Evolutionary conservation across 1,140 invertebrate genomes (phyloP), one percentile per base, ranked within the genome.

Genomic region (Drosophila tsacasi): DNA sequence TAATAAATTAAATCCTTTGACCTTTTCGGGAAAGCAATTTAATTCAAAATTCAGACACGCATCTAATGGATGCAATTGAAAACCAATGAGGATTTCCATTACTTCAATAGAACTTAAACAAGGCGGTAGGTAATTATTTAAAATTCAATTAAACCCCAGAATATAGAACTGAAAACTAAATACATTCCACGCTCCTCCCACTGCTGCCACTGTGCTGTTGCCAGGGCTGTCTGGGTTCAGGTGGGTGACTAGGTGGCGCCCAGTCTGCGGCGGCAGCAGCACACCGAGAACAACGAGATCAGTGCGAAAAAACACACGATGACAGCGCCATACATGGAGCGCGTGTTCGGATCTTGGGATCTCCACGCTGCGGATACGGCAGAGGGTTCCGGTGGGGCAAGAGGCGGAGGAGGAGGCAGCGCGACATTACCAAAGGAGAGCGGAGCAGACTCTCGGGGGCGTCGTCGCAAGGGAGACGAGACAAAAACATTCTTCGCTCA

Each of bases 401-500:
- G 39, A 42, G 23, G 27, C 47, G 37, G n/a, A 55, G 32, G 32
- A 49, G 27, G 27, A 47, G 37, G 21, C n/a, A 12, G 10, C 8
- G 50, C 27, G 30, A 37, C 52, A 37, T 37, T 32, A 37, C 32
- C 52, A 35, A 35, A 15, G 50, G 6, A 35, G 50, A 65, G 23
- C 21, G 57, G n/a, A 23, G 40, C 62, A 19, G 60, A 44, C 21
- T 42, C 30, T 12, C 25, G 19, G 58, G 27, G 59, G 49, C 19
- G 54, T 19, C 39, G 21, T 21, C n/a, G 39, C 39, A 44, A 39
- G 52, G 49, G 44, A 52, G 65, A 58, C 71, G 65, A 62, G 50
- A 71, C 68, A 77, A 89, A 67, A 89, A 62, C 77, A 81, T 89
- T 89, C 85, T 84, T 84, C 68, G 76, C 81, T 79, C 77, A 90